Evolutionary conservation across 2,888 invertebrate species (phyloP).

Genomic region (Neocrepidodera transversa): DNA sequence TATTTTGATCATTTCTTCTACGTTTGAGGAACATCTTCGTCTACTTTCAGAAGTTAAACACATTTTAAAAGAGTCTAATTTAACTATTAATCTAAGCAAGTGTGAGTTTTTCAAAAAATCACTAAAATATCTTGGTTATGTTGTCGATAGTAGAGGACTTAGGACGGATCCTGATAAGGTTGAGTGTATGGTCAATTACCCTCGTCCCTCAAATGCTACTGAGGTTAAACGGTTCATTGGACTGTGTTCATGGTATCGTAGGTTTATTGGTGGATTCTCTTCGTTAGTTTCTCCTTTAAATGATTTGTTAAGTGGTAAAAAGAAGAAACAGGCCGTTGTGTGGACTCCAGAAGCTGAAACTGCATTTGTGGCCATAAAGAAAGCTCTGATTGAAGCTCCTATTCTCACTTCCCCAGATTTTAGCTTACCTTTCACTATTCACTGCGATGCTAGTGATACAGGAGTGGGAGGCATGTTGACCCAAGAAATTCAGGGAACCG

Average conservation of each 20-base stretch:
- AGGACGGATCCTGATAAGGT: constrained; percentile 23
- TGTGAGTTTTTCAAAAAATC: constrained; percentile 37
- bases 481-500: constrained; percentile 38
- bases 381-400: background rate
- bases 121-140: constrained; percentile 49
- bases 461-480: constrained; percentile 42
- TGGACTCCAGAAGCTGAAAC: constrained; percentile 34
- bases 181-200: constrained; percentile 35
- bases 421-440: background rate
- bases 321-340: constrained; percentile 34
- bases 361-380: background rate
- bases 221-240: constrained; percentile 47
- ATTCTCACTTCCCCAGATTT: background rate
- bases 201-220: constrained; percentile 39
- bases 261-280: constrained; percentile 44
- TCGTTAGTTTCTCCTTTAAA: constrained; percentile 41
- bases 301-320: constrained; percentile 37
- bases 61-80: constrained; percentile 37
- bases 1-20: constrained; percentile 46
- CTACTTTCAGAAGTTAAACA: constrained; percentile 34
- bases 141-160: constrained; percentile 46
- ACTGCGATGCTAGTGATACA: background rate
- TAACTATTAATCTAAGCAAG: constrained; percentile 46
- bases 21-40: constrained; percentile 40
- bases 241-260: constrained; percentile 40